phyloP scores from a whole-genome alignment of 2,113 vertebrate genomes.

The Ginglymostoma cirratum region DNA sequence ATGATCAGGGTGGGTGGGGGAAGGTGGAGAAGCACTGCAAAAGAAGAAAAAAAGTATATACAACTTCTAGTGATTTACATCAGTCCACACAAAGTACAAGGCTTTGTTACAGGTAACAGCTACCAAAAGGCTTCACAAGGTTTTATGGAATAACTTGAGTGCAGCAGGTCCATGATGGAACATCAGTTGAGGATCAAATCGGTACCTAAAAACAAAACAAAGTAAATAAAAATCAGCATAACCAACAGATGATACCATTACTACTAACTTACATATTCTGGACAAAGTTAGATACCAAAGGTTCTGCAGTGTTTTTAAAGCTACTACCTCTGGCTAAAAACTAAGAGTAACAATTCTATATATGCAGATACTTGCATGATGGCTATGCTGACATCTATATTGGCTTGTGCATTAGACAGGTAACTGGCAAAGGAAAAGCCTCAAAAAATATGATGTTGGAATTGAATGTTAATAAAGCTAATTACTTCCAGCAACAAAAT shows the following conservation, averaged over 20 bases:
- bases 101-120: background rate
- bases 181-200: slow-evolving; percentile 67
- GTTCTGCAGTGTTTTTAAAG: no score
- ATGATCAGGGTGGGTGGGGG: background rate
- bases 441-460: no score
- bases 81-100: background rate
- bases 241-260: background rate
- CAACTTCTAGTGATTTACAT: background rate
- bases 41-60: background rate
- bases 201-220: slow-evolving; percentile 49
- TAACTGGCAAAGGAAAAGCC: background rate
- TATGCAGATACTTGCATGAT: no score
- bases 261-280: background rate
- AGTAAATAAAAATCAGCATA: background rate
- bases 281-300: background rate
- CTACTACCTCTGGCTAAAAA: no score
- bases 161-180: slow-evolving; percentile 52
- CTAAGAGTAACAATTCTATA: no score
- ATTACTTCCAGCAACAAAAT: background rate
- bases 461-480: background rate
- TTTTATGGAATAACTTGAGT: slow-evolving; percentile 53
- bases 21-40: background rate
- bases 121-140: slow-evolving; percentile 37
- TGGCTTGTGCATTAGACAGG: background rate
- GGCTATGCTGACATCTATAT: no score